Conservation (phyloP, 2,888 invertebrate species). For the Lasiommata megera region DNA sequence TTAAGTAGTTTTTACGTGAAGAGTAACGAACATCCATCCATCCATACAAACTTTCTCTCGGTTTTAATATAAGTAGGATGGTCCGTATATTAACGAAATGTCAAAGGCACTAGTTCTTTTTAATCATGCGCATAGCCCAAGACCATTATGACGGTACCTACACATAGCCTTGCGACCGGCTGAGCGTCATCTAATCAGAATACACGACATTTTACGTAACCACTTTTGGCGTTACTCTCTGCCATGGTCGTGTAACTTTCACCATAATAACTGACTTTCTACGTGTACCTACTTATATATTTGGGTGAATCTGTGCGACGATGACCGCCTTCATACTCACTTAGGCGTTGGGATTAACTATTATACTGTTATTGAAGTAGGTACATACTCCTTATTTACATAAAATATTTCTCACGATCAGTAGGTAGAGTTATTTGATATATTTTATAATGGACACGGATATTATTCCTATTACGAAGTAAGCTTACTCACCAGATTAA, state of each 20-base stretch:
- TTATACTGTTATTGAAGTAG: neutral
- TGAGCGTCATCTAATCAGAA: slow-evolving; percentile 49
- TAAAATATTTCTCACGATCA: neutral
- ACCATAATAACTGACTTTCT: slow-evolving; percentile 67
- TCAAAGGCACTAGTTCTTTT: neutral
- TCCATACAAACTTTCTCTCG: too few relatives aligned
- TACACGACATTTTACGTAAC: slow-evolving; percentile 66
- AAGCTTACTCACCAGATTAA: too few relatives aligned
- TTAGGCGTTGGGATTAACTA: neutral
- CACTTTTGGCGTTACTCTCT: slow-evolving; percentile 54
- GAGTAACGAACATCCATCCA: too few relatives aligned
- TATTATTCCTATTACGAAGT: neutral
- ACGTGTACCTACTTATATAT: slow-evolving; percentile 40
- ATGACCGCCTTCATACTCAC: neutral
- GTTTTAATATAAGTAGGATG: too few relatives aligned
- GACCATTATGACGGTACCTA: neutral
- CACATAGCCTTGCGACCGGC: slow-evolving; percentile 9
- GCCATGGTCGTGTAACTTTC: slow-evolving; percentile 67
- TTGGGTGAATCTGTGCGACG: slow-evolving; percentile 42
- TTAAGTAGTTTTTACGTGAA: too few relatives aligned
- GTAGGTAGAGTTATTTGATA: neutral
- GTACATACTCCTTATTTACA: neutral
- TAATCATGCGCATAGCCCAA: neutral
- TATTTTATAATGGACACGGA: neutral
- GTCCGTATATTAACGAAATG: too few relatives aligned